Evolutionary conservation across 2,113 vertebrate species (phyloP), one percentile per base, ranked within the genome.

Genomic region (Gnathonemus longibarbis): DNA sequence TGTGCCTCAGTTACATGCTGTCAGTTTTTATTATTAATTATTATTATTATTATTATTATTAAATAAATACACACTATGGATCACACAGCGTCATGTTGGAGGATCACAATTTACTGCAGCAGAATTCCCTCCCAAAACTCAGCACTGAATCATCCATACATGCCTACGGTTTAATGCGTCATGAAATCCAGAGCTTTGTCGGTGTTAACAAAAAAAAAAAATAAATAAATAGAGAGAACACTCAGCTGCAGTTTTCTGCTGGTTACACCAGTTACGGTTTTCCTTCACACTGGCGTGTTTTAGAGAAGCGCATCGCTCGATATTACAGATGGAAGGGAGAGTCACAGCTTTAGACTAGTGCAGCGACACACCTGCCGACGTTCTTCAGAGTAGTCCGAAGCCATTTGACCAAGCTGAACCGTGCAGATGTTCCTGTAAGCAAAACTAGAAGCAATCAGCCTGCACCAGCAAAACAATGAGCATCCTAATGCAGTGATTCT

Each of bases 371-470:
- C 98, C 98, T 99, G 96, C 92, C 95, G 49, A 94, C 93, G 84
- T 94, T 96, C 83, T 91, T 92, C 91, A 97, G 90, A 90, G 95
- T 85, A 0, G 94, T 95, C 92, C 94, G 97, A 89, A 99, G 94
- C 98, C 98, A 99, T 31, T 39, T 89, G 91, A 97, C 97, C 95
- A 99, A 96, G 93, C 97, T 98, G 95, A 99, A 99, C 92, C 94
- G 97, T 8, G 96, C 96, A 91, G 98, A 97, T 91, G 95, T 94
- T 93, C 98, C 98, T 99, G 93, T 56, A 92, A 91, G 88, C 84
- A 93, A 92, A 83, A 58, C 8, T 24, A 84, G n/a, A 90, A 42
- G 52, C 50, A 50, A 35, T 91, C 11, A 84, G 83, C 24, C 45
- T n/a, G 45, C 19, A 84, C 17, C 24, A 24, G 83, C 46, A 84